Base-by-base conservation (phyloP, 2,888 invertebrate genomes). In the Dichetophora obliterata region DNA sequence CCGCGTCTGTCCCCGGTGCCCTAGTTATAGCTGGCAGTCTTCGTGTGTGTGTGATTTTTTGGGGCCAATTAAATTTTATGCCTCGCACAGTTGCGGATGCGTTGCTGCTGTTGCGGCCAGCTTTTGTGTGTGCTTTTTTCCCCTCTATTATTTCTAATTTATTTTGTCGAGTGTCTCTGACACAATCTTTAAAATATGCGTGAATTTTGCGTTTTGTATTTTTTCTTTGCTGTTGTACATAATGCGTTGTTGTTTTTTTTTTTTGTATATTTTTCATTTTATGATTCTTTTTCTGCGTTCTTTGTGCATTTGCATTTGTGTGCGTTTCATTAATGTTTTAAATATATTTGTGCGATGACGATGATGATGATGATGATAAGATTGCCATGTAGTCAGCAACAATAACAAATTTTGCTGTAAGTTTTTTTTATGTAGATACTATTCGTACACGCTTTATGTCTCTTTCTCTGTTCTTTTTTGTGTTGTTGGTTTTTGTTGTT, bases 1-100 rank as follows among this genome's bases (percentile, higher is more conserved):
- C 27, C n/a, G 68, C 57, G 68, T 70, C 80, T 78, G 77, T 71
- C 81, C 77, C 79, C 76, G 61, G 3, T 74, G 80, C 22, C 63
- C 79, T 68, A 79, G 54, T 77, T 81, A 43, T 68, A 11, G 16
- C 43, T 27, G 27, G 5, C 27, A 24, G 9, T 61, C 24, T 61
- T 48, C 76, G 76, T 65, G 11, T 54, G 65, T 63, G 61, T 14
- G 61, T 66, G n/a, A 77, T 59, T 79, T 59, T 69, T 48, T 69
- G 79, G 68, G 50, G 50, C 68, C 68, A 68, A 68, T 68, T 68
- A 68, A 68, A 50, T 68, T 54, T 14, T 66, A 31, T 52, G 34
- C 24, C 34, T 3, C 43, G 68, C 68, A 50, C 16, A 31, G 31
- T 69, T 69, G 66, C 19, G 37, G 61, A 72, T 61, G 63, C 75